Conservation (phyloP, 2,888 invertebrate genomes). For the Ecdyonurus torrentis region DNA sequence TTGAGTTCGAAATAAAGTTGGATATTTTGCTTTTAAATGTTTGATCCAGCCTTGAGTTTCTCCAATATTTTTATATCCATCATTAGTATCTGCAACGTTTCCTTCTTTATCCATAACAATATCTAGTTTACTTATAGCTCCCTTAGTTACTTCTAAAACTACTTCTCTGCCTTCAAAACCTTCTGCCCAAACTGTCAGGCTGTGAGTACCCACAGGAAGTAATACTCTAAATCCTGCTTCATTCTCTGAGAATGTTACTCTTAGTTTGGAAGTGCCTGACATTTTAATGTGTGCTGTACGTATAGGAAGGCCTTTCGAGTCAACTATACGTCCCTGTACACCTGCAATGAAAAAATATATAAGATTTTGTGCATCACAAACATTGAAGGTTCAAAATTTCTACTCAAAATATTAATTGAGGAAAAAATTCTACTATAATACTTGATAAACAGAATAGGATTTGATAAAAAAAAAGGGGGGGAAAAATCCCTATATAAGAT, state of each 20-base stretch:
- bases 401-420: too few species aligned
- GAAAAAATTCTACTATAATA: too few species aligned
- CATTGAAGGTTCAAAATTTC: too few species aligned
- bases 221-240: slow-evolving; percentile 2
- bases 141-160: slow-evolving; percentile 27
- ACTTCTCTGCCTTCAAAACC: slow-evolving; percentile 36
- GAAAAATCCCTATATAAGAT: too few species aligned
- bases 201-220: slow-evolving; percentile 4
- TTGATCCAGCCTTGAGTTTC: background rate
- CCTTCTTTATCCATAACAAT: slow-evolving; percentile 18
- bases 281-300: slow-evolving; percentile 3
- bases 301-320: background rate
- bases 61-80: background rate
- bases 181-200: slow-evolving; percentile 2
- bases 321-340: slow-evolving; percentile 3
- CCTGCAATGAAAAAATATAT: background rate
- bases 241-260: slow-evolving; percentile 2
- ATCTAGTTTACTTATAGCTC: slow-evolving; percentile 24
- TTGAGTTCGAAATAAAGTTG: background rate
- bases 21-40: background rate
- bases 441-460: too few species aligned
- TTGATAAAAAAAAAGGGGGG: too few species aligned
- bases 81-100: background rate
- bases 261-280: background rate
- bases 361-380: background rate